Evolutionary conservation across 2,113 vertebrate genomes (phyloP).

Genomic region (Pseudopodoces humilis): DNA sequence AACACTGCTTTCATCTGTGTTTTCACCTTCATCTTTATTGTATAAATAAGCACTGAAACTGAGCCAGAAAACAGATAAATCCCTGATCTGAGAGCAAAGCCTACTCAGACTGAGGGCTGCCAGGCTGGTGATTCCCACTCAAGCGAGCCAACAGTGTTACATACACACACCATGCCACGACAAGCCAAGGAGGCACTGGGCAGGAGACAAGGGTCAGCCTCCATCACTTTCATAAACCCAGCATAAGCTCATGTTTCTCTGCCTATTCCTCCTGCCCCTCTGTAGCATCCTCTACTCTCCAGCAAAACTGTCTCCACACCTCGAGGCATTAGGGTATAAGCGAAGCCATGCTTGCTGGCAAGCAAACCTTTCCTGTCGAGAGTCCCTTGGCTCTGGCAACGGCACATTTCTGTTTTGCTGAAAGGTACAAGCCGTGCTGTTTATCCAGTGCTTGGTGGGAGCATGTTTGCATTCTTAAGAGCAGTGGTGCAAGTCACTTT

Average conservation of each 20-base stretch:
- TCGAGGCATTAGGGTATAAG: neutral
- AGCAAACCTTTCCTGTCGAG: rapidly evolving
- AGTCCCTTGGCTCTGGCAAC: neutral
- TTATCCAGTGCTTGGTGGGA: neutral
- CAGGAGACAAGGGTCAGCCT: neutral
- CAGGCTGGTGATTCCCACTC: neutral
- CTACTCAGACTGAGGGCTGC: neutral
- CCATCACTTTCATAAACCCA: neutral
- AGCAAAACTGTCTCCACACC: neutral
- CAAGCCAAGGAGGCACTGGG: rapidly evolving
- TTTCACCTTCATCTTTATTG: neutral
- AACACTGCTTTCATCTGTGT: neutral
- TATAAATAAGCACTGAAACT: neutral
- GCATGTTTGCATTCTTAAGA: conserved; percentile 28
- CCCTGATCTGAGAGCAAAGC: neutral
- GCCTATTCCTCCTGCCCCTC: neutral
- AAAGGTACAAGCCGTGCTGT: conserved; percentile 14
- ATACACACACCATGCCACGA: rapidly evolving
- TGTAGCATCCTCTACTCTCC: neutral
- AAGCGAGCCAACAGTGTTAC: rapidly evolving
- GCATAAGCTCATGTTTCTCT: rapidly evolving
- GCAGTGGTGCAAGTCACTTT: conserved; percentile 51
- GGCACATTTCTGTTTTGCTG: neutral
- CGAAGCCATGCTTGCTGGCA: rapidly evolving
- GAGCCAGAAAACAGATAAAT: neutral